Percentiles rank a stretch among this genome's conserved stretches.
These are phyloP conservation scores for Noctua comes DNA, from an alignment of 2,888 invertebrate genomes.

Conservation along the genomic window DNA sequence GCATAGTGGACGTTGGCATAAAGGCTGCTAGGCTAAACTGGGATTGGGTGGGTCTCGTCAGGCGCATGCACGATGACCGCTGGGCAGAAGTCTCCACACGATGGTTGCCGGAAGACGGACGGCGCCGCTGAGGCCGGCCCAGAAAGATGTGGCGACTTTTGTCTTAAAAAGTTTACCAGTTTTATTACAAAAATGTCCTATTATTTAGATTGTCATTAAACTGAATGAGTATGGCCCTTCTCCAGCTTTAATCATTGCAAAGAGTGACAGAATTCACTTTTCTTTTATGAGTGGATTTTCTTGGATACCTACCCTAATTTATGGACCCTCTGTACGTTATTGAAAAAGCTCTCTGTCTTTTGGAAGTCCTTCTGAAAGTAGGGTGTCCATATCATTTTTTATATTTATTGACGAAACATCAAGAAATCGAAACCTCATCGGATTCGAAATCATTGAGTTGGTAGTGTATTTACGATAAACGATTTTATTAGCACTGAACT, in stretches of 20 bases:
- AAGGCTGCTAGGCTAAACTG: too few species aligned
- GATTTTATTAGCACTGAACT: too few species aligned
- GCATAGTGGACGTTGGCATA: too few species aligned
- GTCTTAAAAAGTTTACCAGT: constrained; percentile 33
- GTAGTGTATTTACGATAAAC: too few species aligned
- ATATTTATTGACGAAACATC: background rate
- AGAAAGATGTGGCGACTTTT: background rate
- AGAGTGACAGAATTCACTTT: constrained; percentile 78
- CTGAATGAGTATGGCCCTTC: constrained; percentile 49
- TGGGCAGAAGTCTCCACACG: too few species aligned
- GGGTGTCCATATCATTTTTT: constrained; percentile 41
- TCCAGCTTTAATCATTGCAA: constrained; percentile 71
- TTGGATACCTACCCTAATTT: constrained; percentile 77
- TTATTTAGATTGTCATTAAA: constrained; percentile 50
- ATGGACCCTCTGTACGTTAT: constrained; percentile 81
- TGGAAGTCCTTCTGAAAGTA: constrained; percentile 57
- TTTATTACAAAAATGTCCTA: constrained; percentile 45
- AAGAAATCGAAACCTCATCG: background rate
- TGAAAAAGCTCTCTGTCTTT: constrained; percentile 73
- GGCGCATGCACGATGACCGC: too few species aligned
- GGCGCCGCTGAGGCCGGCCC: too few species aligned
- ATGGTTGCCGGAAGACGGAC: too few species aligned
- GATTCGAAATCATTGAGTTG: too few species aligned
- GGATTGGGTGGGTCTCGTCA: too few species aligned
- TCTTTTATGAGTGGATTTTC: constrained; percentile 75